Percentiles rank a stretch among this genome's conserved stretches.
Conservation (phyloP, 2,113 vertebrate species). For the Cyrtonyx montezumae region DNA sequence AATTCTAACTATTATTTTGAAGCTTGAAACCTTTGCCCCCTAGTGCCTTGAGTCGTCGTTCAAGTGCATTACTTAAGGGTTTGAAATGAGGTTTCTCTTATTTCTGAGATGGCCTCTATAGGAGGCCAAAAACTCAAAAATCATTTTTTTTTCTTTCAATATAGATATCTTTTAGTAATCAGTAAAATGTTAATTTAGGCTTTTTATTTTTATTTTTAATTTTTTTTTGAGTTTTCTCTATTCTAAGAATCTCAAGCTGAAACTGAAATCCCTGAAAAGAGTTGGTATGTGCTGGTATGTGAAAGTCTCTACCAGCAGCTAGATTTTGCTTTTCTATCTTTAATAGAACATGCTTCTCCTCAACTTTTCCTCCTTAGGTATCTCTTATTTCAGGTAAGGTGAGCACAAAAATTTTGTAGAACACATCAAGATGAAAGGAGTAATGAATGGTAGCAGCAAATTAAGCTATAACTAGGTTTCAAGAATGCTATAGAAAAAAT, state of each 20-base stretch:
- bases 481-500: neutral
- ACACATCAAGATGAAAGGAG: neutral
- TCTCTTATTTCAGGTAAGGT: neutral
- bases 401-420: neutral
- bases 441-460: neutral
- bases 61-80: neutral
- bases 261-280: neutral
- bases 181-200: neutral
- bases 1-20: neutral
- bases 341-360: neutral
- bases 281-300: neutral
- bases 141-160: neutral
- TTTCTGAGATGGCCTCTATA: neutral
- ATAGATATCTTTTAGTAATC: neutral
- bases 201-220: neutral
- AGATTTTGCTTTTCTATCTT: neutral
- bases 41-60: accelerated
- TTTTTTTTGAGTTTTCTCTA: neutral
- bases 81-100: neutral
- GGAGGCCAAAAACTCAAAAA: neutral
- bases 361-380: no score
- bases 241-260: neutral
- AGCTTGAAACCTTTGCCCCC: neutral
- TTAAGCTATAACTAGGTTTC: neutral
- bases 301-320: neutral